A percentile compares a stretch with the other conserved stretches of the same genome.
Evolutionary conservation across 2,888 invertebrate genomes (phyloP).

Genomic region (Cerastis rubricosa): DNA sequence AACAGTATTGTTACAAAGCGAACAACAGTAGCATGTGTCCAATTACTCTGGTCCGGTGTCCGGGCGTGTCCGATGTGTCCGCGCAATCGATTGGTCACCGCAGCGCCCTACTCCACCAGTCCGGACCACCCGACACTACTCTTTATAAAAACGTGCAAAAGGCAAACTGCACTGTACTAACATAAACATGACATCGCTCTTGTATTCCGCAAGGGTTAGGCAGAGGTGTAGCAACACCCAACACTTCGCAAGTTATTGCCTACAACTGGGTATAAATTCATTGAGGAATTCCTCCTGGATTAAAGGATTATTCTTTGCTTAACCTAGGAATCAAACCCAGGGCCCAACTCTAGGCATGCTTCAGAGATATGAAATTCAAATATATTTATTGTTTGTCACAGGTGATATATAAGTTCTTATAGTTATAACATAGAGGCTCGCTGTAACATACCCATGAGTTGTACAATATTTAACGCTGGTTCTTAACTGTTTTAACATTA

Average conservation of each 20-base stretch:
- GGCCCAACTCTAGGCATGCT: neutral
- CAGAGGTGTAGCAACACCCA: neutral
- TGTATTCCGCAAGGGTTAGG: neutral
- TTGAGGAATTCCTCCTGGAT: neutral
- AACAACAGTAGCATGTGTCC: constrained; percentile 65
- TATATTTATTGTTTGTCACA: too few relatives aligned
- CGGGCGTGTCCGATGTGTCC: constrained; percentile 72
- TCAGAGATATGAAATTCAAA: too few relatives aligned
- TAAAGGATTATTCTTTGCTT: neutral
- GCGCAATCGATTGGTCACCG: constrained; percentile 77
- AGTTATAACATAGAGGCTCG: too few relatives aligned
- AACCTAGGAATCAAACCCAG: neutral
- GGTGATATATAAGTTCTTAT: too few relatives aligned
- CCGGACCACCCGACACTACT: neutral
- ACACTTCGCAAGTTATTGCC: neutral
- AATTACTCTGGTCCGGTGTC: constrained; percentile 48
- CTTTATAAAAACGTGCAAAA: neutral
- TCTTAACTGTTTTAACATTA: too few relatives aligned
- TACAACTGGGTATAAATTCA: neutral
- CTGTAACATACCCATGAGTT: too few relatives aligned
- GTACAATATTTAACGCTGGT: too few relatives aligned
- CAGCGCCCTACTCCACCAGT: constrained; percentile 5
- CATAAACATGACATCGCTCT: neutral
- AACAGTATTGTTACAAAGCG: neutral
- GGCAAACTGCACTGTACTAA: neutral